Evolutionary conservation across 2,797 vertebrate genomes (phyloP).

Genomic region (Australoheros facetus): DNA sequence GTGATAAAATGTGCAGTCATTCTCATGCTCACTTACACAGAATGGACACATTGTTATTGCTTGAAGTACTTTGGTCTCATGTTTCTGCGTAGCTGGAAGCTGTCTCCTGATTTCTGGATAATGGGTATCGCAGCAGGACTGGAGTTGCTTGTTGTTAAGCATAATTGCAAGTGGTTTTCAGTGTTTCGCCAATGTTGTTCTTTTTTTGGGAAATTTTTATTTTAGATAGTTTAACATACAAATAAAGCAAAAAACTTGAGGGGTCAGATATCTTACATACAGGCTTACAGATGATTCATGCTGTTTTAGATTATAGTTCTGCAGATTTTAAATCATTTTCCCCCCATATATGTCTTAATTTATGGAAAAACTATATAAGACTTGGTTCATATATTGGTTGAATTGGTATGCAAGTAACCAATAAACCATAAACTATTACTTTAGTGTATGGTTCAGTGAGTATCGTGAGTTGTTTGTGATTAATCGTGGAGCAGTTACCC

Average conservation of each 20-base stretch:
- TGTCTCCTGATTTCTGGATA: constrained; percentile 17
- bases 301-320: background rate
- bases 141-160: background rate
- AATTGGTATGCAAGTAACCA: background rate
- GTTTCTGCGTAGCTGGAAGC: constrained; percentile 22
- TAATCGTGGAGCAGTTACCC: background rate
- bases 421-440: background rate
- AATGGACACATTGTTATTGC: constrained; percentile 37
- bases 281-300: background rate
- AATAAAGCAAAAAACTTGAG: background rate
- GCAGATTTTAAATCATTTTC: background rate
- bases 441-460: background rate
- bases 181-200: background rate
- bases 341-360: background rate
- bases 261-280: background rate
- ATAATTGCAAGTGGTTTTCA: background rate
- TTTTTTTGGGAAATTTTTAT: background rate
- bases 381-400: background rate
- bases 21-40: background rate
- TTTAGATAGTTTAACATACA: background rate
- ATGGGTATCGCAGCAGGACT: constrained; percentile 19
- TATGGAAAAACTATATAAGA: background rate
- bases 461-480: background rate
- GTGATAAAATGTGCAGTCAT: constrained; percentile 4
- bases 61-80: constrained; percentile 39